Evolutionary conservation across 2,888 invertebrate genomes (phyloP).

Genomic region (Lampropteryx suffumata): DNA sequence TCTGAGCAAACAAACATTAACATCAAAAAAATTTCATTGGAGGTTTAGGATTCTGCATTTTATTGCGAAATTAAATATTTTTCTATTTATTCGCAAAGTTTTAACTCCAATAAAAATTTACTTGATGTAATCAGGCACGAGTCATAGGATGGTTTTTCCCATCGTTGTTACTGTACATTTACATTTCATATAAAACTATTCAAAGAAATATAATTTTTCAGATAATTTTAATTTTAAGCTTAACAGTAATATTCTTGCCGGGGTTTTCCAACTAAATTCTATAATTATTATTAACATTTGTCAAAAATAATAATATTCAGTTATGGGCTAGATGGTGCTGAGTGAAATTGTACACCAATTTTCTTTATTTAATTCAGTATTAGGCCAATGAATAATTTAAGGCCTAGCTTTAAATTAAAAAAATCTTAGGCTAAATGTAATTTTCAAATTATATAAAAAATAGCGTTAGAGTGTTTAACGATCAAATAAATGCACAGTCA

Average conservation of each 20-base stretch:
- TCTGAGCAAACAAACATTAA: constrained; percentile 67
- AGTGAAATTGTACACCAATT: no score
- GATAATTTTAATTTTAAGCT: constrained; percentile 25
- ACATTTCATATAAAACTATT: constrained; percentile 22
- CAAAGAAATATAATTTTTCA: constrained; percentile 33
- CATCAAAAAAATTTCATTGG: constrained; percentile 40
- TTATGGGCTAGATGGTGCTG: no score
- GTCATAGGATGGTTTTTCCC: constrained; percentile 54
- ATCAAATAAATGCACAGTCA: constrained; percentile 9
- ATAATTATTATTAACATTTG: no score
- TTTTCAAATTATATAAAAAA: constrained; percentile 2
- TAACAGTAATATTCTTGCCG: constrained; percentile 23
- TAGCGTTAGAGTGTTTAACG: no score
- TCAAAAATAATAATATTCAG: no score
- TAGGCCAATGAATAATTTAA: constrained; percentile 1
- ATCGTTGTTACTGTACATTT: constrained; percentile 26
- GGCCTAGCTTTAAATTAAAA: neutral
- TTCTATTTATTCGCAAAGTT: neutral
- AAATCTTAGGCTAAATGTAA: neutral
- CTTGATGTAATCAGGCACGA: constrained; percentile 63
- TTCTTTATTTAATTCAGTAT: neutral
- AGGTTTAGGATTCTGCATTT: neutral
- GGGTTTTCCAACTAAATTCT: constrained; percentile 29
- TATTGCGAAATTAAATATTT: constrained; percentile 9
- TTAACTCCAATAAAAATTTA: constrained; percentile 36